Base-by-base conservation (phyloP, 1,140 invertebrate genomes). In the Agrypnia vestita region DNA sequence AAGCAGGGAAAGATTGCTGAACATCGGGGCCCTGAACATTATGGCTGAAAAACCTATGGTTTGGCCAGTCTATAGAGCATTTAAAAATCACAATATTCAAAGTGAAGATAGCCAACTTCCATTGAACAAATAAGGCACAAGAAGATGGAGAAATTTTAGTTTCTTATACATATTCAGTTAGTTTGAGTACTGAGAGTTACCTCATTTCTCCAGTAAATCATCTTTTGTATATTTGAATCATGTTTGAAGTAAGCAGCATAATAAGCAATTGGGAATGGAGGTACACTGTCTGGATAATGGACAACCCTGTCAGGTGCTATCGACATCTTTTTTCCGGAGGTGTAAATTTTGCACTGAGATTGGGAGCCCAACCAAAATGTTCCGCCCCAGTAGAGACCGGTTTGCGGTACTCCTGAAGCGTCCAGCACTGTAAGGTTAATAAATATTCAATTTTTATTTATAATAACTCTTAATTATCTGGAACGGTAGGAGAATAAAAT, bases 331-430 rank as follows among this genome's bases (percentile, higher is more conserved):
- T 76, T 67, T 21, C 49, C 83, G 51, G 88, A 87, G 0, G 44
- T 78, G 0, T 85, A 69, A 11, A 88, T 86, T 0, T 83, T 3
- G 76, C 91, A 91, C 19, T 90, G 86, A 4, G 61, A 84, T 17
- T 82, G 76, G 12, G 84, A 84, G 0, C 91, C 91, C 17, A 90
- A 0, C 90, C 90, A 91, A 51, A 86, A 88, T 82, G 90, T 91
- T 76, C 90, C 88, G 4, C 90, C 90, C 21, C 87, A 88, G 6
- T 88, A 74, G 47, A 91, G 89, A 8, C 89, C 89, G 0, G 85
- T 15, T 3, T 82, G 84, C 15, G 89, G 87, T 67, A 83, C 79
- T 0, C 91, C 91, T 76, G 89, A 91, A 4, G 89, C 84, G 75
- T 91, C 90, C 7, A 91, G 76, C 82, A 88, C 90, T 91, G 81